These are phyloP conservation scores for Poeciliopsis paucimaculata DNA, from an alignment of 2,797 vertebrate species.

Conservation along the genomic window DNA sequence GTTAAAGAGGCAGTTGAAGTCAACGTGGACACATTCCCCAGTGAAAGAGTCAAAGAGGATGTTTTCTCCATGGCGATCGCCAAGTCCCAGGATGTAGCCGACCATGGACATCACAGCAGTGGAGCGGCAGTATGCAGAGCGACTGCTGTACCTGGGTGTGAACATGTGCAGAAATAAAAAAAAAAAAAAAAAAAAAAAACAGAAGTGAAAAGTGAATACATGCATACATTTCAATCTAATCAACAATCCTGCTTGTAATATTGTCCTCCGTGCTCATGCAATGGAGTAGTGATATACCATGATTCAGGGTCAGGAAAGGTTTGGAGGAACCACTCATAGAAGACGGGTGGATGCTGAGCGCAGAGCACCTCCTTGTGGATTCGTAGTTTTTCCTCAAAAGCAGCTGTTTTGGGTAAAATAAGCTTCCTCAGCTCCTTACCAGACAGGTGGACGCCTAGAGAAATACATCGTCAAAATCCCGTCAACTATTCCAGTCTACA, in stretches of 20 bases:
- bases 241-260: not conserved
- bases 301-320: constrained; percentile 96
- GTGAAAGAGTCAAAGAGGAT: constrained; percentile 97
- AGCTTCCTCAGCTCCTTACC: constrained; percentile 93
- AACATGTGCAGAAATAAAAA: not conserved
- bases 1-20: constrained; percentile 99
- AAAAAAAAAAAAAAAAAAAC: not conserved
- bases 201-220: not conserved
- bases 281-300: constrained; percentile 77
- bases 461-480: not conserved
- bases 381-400: constrained; percentile 90
- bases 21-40: constrained; percentile 96
- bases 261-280: not conserved
- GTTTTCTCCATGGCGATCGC: constrained; percentile 97
- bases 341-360: constrained; percentile 90
- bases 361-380: constrained; percentile 92
- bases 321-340: constrained; percentile 96
- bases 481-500: not conserved
- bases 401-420: constrained; percentile 90
- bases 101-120: constrained; percentile 99
- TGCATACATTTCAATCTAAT: not conserved
- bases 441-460: constrained; percentile 89
- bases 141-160: constrained; percentile 91
- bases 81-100: constrained; percentile 94
- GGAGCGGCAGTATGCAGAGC: constrained; percentile 96